phyloP scores from a whole-genome alignment of 2,888 invertebrate species.

The Prosopocoilus inquinatus region DNA sequence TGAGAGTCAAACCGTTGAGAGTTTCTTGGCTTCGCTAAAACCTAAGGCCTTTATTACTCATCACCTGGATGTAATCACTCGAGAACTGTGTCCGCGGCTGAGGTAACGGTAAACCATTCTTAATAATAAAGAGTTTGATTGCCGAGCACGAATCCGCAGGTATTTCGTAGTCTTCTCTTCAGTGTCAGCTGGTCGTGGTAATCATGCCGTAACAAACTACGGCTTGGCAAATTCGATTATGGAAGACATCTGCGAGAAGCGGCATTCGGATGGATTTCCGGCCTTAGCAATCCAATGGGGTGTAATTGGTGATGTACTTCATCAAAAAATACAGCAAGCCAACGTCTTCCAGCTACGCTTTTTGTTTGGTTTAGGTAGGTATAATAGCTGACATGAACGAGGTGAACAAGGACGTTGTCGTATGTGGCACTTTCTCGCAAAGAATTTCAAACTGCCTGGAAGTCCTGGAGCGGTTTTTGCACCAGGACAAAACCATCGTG shows the following conservation, averaged over 20 bases:
- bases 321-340: not conserved
- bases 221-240: slow-evolving; percentile 87
- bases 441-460: slow-evolving; percentile 52
- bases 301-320: slow-evolving; percentile 82
- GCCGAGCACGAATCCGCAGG: slow-evolving; percentile 41
- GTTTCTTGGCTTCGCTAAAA: slow-evolving; percentile 65
- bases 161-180: slow-evolving; percentile 91
- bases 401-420: slow-evolving; percentile 28
- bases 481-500: slow-evolving; percentile 58
- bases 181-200: slow-evolving; percentile 87
- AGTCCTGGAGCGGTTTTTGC: slow-evolving; percentile 67
- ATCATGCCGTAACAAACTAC: slow-evolving; percentile 88
- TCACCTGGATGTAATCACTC: slow-evolving; percentile 68
- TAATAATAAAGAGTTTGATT: no score
- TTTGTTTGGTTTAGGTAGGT: slow-evolving; percentile 53
- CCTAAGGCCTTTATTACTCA: slow-evolving; percentile 83
- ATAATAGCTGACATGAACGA: slow-evolving; percentile 57
- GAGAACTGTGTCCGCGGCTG: slow-evolving; percentile 57
- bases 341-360: not conserved
- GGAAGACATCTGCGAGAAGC: slow-evolving; percentile 81
- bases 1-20: slow-evolving; percentile 71
- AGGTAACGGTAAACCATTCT: not conserved
- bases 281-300: slow-evolving; percentile 91
- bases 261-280: slow-evolving; percentile 67
- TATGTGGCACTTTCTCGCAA: slow-evolving; percentile 31